Evolutionary conservation across 2,888 invertebrate species (phyloP), one percentile per base, ranked within the genome.

Genomic region (Amiota communis): DNA sequence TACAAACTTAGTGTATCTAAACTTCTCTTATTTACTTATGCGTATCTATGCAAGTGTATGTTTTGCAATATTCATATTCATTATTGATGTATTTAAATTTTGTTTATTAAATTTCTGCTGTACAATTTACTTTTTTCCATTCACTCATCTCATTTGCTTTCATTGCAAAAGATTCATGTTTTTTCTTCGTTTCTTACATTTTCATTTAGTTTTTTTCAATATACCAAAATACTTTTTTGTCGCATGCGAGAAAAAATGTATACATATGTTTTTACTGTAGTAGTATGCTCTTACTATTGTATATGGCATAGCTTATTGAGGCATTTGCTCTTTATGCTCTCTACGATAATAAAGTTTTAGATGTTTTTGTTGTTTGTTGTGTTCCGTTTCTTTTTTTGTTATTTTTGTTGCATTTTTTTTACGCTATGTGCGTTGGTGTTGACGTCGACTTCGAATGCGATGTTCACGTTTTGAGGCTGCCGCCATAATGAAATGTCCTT

Each of bases 401-500:
- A 71, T 75, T 48, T 49, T 51, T 53, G 71, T 61, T 48, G 61
- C 6, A n/a, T 63, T 72, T 74, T n/a, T 70, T 57, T 69, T 61
- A 74, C 81, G 85, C 80, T 83, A 86, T 83, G 85, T 82, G 75
- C 76, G 80, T 75, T 76, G 76, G 80, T 79, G 79, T 48, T 11
- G 57, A n/a, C 72, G 72, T 56, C 71, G 57, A 68, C 71, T 72
- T 57, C 72, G 74, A 10, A 64, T 72, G 10, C 72, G 64, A 36
- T 68, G 57, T 64, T 74, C 73, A 13, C 36, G 70, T 17, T 68
- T 13, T 59, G 72, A 72, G 68, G 53, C 3, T 4, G 53, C 13
- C 53, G 15, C 2, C 15, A 36, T 36, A 36, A 36, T 36, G 36
- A 36, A 36, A 36, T 83, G 46, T 79, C 81, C 73, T 78, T 78